Percentiles rank a stretch among this genome's conserved stretches.
Conservation (phyloP, 2,797 vertebrate genomes). For the Phoxinus dragarum region DNA sequence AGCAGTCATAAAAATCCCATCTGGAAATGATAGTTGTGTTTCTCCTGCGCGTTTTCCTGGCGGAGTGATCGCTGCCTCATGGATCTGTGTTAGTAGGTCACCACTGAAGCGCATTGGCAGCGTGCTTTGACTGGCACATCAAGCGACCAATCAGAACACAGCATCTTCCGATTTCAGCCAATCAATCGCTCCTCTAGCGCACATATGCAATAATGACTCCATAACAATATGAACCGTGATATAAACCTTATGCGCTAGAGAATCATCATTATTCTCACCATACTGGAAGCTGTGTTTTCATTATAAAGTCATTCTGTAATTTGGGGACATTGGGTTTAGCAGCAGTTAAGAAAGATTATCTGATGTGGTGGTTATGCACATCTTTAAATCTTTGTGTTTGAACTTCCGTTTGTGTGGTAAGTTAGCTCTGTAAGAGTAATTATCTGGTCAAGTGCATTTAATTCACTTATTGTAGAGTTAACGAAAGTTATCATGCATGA, state of each 20-base stretch:
- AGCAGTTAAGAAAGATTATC: no score
- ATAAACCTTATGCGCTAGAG: not conserved
- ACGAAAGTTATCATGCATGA: no score
- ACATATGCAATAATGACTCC: not conserved
- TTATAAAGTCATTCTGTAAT: no score
- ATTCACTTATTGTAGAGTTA: no score
- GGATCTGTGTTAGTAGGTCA: slow-evolving; percentile 98
- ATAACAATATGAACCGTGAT: not conserved
- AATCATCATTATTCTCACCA: no score
- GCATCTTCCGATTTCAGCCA: slow-evolving; percentile 66
- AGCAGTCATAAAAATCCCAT: slow-evolving; percentile 58
- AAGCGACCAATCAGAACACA: slow-evolving; percentile 68
- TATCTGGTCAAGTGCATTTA: no score
- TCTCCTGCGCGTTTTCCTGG: slow-evolving; percentile 67
- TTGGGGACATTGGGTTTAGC: no score
- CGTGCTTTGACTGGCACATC: slow-evolving; percentile 64
- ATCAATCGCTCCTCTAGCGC: slow-evolving; percentile 48
- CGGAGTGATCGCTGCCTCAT: slow-evolving; percentile 76
- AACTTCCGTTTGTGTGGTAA: no score
- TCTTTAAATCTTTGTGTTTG: no score
- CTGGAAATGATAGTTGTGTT: slow-evolving; percentile 56
- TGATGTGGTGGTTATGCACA: no score
- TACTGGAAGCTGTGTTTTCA: no score
- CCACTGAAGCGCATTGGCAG: slow-evolving; percentile 75
- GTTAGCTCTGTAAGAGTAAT: no score